Evolutionary conservation across 2,113 vertebrate genomes (phyloP).

Genomic region (Leptosomus discolor): DNA sequence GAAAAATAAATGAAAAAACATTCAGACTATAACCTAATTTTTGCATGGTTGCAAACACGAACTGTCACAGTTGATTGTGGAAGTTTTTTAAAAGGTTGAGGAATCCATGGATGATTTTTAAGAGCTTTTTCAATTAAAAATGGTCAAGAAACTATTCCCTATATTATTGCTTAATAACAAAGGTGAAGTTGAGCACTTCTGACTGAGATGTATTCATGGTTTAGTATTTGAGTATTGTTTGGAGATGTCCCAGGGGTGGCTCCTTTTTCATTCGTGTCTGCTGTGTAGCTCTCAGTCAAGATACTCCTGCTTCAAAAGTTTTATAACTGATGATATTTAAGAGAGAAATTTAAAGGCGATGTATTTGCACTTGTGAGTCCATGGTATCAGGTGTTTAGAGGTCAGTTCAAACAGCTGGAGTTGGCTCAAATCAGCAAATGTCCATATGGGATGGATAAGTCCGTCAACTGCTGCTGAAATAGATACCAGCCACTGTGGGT

Average conservation of each 20-base stretch:
- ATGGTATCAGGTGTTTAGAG: neutral
- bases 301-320: neutral
- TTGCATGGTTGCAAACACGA: neutral
- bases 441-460: neutral
- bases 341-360: neutral
- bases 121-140: neutral
- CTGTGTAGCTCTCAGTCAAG: neutral
- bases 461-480: neutral
- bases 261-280: neutral
- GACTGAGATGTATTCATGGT: neutral
- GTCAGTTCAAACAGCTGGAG: neutral
- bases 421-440: neutral
- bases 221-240: neutral
- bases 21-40: neutral
- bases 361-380: neutral
- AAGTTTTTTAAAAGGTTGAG: neutral
- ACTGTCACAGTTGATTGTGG: neutral
- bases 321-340: neutral
- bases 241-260: neutral
- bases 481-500: neutral
- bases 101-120: neutral
- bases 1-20: neutral
- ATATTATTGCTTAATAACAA: neutral
- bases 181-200: neutral
- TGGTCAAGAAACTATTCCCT: neutral